A percentile compares a stretch with the other conserved stretches of the same genome.
phyloP scores from a whole-genome alignment of 2,113 vertebrate genomes.

The Synodontis membranacea region DNA sequence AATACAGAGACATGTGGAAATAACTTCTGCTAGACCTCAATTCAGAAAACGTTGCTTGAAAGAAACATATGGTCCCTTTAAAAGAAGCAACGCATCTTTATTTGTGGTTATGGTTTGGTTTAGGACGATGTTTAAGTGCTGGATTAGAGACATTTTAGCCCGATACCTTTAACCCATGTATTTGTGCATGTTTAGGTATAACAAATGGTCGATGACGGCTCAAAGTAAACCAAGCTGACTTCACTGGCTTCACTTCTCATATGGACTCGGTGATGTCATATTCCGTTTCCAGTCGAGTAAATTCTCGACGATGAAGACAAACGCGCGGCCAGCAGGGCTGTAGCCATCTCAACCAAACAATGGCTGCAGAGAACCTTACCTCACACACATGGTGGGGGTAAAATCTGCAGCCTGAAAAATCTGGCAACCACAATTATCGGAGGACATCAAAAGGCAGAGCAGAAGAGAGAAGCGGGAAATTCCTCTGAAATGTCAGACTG shows the following conservation, averaged over 20 bases:
- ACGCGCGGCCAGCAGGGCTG: not conserved
- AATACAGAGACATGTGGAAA: conserved; percentile 10
- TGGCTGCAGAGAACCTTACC: conserved; percentile 7
- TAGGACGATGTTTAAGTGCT: no score
- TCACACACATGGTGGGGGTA: conserved; percentile 11
- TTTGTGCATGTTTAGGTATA: not conserved
- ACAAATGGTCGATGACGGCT: conserved; percentile 5
- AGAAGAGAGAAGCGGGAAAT: conserved; percentile 19
- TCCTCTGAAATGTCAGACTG: conserved; percentile 44
- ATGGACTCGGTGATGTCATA: conserved; percentile 26
- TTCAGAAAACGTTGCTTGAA: not conserved
- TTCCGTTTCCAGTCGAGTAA: conserved; percentile 21
- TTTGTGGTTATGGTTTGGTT: not conserved
- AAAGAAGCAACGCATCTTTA: not conserved
- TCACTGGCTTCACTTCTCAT: not conserved
- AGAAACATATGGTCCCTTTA: not conserved
- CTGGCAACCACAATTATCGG: conserved; percentile 33
- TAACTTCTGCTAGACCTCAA: not conserved
- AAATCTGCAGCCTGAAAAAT: conserved; percentile 35
- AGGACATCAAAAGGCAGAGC: conserved; percentile 20
- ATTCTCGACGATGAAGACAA: conserved; percentile 19
- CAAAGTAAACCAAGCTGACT: not conserved
- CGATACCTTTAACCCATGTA: not conserved
- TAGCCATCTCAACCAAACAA: conserved; percentile 13
- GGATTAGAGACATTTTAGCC: not conserved